These are phyloP conservation scores for Lacerta bilineata DNA, from an alignment of 2,797 vertebrate species.

Conservation along the genomic window DNA sequence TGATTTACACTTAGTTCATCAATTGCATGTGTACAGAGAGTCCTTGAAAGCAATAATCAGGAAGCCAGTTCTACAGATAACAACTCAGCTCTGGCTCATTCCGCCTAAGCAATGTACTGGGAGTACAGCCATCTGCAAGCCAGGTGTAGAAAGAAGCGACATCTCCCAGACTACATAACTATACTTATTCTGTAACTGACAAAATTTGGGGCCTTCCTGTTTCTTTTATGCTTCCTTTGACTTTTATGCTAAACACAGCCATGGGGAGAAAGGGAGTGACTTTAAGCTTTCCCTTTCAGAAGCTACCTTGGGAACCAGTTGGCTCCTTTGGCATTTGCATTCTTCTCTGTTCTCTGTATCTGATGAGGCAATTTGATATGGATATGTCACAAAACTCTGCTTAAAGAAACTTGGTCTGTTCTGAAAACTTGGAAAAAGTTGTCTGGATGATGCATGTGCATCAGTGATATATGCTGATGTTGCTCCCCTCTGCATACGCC, in stretches of 20 bases:
- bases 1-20: not conserved
- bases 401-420: not conserved
- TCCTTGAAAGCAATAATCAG: constrained; percentile 5
- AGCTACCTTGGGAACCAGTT: not conserved
- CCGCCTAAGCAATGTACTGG: not conserved
- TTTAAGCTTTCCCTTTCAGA: not conserved
- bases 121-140: constrained; percentile 2
- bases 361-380: constrained; percentile 1
- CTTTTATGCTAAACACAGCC: not conserved
- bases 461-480: not conserved
- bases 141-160: constrained; percentile 1
- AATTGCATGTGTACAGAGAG: constrained; percentile 7
- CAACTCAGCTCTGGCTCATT: constrained; percentile 23
- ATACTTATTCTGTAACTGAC: not conserved
- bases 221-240: not conserved
- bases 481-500: not conserved
- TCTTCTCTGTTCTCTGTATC: not conserved
- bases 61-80: constrained; percentile 13
- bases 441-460: not conserved
- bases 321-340: not conserved
- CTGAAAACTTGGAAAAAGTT: not conserved
- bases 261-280: not conserved
- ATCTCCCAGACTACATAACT: not conserved
- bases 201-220: not conserved
- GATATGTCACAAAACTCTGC: not conserved